Base-by-base conservation (phyloP, 92 coral and sea anemone species). In the Umimayanthus kanabou region DNA sequence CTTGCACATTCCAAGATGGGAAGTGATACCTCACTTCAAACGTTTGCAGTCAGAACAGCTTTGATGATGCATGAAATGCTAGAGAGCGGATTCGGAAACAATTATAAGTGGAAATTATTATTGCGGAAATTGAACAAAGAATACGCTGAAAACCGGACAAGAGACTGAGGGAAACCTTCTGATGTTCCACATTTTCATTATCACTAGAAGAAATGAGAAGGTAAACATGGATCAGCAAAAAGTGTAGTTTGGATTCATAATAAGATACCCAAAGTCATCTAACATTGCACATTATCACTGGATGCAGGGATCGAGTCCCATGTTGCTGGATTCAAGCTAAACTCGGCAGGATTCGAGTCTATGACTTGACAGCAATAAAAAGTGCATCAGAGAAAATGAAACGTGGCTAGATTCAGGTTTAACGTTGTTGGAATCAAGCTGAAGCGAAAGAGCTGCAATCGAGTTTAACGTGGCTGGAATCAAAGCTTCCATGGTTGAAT, bases 21-120 rank as follows among this genome's bases (percentile, higher is more conserved):
- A 97, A 37, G 93, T 97, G 30, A 58, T 97, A 37, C 99, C 99
- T 1, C 99, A 97, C 85, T 85, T 92, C 30, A 97, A 95, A 42
- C 94, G 99, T 33, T 79, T 97, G 37, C 94, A 93, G 86, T 92
- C 96, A 42, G 95, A 93, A 29, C 90, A 91, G 85, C 91, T 72
- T 28, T 89, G 85, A 82, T 33, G 78, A 14, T 45, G 40, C 65
- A 9, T 9, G 33, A 80, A 29, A 5, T 6, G 25, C 71, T 16
- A 55, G 49, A 29, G 30, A 47, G 39, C 23, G 0, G 22, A 25
- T 78, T 42, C 28, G 30, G 16, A 9, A 40, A 1, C 23, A 40
- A 37, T 23, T 25, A 64, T 18, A 81, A 23, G 65, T 42, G 9
- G 16, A 16, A 33, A 9, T 61, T 61, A 22, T n/a, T 10, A n/a